A percentile compares a stretch with the other conserved stretches of the same genome.
Conservation (phyloP, 2,888 invertebrate genomes). For the Pinctada fucata region DNA sequence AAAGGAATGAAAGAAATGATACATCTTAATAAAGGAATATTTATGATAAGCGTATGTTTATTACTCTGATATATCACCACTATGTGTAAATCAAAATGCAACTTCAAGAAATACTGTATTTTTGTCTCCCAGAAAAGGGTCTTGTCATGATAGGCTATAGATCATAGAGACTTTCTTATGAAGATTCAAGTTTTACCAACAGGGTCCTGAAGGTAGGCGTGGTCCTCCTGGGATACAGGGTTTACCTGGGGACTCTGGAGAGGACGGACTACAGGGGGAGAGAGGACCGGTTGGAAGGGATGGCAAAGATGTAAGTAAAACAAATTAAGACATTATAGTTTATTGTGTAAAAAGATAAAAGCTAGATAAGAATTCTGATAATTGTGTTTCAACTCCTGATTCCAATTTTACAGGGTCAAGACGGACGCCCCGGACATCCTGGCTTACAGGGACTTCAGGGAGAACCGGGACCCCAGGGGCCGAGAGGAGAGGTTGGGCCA, state of each 20-base stretch:
- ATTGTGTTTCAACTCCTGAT: not conserved
- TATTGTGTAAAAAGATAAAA: not conserved
- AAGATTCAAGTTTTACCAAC: not conserved
- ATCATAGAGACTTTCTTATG: no score
- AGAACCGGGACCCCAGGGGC: conserved; percentile 36
- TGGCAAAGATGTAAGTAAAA: conserved; percentile 48
- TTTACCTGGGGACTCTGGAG: conserved; percentile 52
- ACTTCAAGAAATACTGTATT: no score
- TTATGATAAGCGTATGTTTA: no score
- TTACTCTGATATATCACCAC: no score
- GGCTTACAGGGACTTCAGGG: conserved; percentile 52
- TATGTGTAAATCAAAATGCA: no score
- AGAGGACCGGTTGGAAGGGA: conserved; percentile 50
- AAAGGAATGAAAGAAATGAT: no score
- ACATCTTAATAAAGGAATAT: no score
- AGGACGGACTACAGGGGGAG: conserved; percentile 49
- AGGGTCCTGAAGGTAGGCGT: conserved; percentile 35
- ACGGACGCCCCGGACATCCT: conserved; percentile 51
- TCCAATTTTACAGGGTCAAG: conserved; percentile 45
- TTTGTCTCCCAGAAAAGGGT: no score
- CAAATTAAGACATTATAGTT: not conserved
- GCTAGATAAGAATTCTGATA: not conserved
- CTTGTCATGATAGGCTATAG: no score
- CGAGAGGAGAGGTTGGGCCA: conserved; percentile 33
- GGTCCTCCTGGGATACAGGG: conserved; percentile 53